Conservation (phyloP, 2,113 vertebrate species). For the Bubo blakistoni region DNA sequence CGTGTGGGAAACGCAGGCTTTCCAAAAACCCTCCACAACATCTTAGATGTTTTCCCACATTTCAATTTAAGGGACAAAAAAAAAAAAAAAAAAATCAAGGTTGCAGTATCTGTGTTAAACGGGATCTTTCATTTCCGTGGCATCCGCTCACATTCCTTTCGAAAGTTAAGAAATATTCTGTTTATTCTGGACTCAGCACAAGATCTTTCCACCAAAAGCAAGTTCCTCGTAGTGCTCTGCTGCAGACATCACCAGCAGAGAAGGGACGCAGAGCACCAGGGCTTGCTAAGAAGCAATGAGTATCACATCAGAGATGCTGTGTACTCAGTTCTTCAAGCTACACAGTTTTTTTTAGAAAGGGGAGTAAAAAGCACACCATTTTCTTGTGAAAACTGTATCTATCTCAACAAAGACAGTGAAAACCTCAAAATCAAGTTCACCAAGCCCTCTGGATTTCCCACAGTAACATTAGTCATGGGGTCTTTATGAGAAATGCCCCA, state of each 20-base stretch:
- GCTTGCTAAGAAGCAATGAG: neutral
- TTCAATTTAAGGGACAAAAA: neutral
- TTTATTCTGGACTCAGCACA: neutral
- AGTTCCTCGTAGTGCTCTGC: neutral
- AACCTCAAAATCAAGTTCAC: neutral
- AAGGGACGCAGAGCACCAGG: neutral
- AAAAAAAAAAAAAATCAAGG: neutral
- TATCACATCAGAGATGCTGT: neutral
- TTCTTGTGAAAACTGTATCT: neutral
- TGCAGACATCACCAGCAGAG: neutral
- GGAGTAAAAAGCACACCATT: neutral
- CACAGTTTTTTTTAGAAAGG: neutral
- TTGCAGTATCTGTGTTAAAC: neutral
- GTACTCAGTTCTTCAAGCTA: neutral
- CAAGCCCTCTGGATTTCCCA: neutral
- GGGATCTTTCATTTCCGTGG: neutral
- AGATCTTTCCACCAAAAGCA: neutral
- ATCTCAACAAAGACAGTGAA: neutral
- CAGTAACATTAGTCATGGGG: neutral
- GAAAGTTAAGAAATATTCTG: neutral
- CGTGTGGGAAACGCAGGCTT: neutral
- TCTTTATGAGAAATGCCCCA: neutral
- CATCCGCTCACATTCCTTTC: neutral
- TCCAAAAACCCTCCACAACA: conserved; percentile 8
- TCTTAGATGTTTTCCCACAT: conserved; percentile 12